Conservation (phyloP, 2,888 invertebrate genomes). For the Galerucella calmariensis region DNA sequence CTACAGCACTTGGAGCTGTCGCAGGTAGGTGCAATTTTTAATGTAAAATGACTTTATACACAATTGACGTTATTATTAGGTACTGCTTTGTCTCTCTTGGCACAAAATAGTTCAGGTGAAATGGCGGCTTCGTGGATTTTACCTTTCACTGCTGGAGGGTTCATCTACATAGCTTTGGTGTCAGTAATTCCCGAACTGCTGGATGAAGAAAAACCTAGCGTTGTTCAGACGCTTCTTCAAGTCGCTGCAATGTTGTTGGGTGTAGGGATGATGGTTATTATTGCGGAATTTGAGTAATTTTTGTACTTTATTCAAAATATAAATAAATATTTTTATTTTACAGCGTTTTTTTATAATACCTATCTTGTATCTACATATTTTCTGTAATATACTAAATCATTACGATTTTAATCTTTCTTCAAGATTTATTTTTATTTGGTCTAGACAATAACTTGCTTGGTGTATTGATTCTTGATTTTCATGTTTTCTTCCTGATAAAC, state of each 20-base stretch:
- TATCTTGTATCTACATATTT: not conserved
- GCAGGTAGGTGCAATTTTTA: slow-evolving; percentile 70
- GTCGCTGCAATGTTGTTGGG: slow-evolving; percentile 88
- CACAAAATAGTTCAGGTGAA: slow-evolving; percentile 78
- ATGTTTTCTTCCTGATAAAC: slow-evolving; percentile 69
- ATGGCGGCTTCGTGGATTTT: slow-evolving; percentile 88
- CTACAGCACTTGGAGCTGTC: slow-evolving; percentile 95
- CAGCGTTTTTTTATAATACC: not conserved
- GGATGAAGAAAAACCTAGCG: slow-evolving; percentile 80
- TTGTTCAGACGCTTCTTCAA: slow-evolving; percentile 91
- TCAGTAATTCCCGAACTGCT: slow-evolving; percentile 98
- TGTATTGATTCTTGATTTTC: slow-evolving; percentile 75
- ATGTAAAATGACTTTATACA: no score
- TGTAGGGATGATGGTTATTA: slow-evolving; percentile 95
- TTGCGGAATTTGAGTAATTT: slow-evolving; percentile 80
- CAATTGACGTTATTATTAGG: slow-evolving; percentile 72
- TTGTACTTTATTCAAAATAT: slow-evolving; percentile 4
- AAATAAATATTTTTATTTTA: not conserved
- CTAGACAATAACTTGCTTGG: slow-evolving; percentile 82
- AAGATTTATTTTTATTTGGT: slow-evolving; percentile 72
- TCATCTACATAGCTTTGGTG: slow-evolving; percentile 99
- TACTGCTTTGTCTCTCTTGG: slow-evolving; percentile 86
- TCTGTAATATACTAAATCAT: not conserved
- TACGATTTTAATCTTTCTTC: slow-evolving; percentile 45
- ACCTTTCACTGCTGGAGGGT: slow-evolving; percentile 99